These are phyloP conservation scores for Anthopleura sola DNA, from an alignment of 64 coral and sea anemone species.

Conservation along the genomic window DNA sequence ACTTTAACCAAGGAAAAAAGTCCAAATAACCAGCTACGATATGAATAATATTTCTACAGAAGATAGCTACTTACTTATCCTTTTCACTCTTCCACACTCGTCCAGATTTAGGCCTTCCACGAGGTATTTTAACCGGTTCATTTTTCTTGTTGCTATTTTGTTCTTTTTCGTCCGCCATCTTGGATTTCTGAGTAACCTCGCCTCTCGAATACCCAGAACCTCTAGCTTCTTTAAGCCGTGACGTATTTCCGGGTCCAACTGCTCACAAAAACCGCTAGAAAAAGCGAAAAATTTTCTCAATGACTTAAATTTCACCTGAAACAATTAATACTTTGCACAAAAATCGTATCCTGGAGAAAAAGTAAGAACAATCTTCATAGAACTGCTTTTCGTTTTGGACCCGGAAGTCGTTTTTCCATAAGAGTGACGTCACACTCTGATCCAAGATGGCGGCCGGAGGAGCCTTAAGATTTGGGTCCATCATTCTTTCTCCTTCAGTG, in stretches of 20 bases:
- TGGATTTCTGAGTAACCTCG: not conserved
- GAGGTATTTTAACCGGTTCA: slow-evolving; percentile 52
- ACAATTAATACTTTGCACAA: too few relatives aligned
- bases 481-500: slow-evolving; percentile 75
- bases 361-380: too few relatives aligned
- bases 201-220: slow-evolving; percentile 6
- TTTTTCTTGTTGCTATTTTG: not conserved
- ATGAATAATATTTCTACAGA: not conserved
- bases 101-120: slow-evolving; percentile 97
- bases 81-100: slow-evolving; percentile 95
- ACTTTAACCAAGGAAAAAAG: not conserved
- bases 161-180: slow-evolving; percentile 36
- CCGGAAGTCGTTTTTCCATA: too few relatives aligned
- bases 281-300: too few relatives aligned
- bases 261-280: too few relatives aligned
- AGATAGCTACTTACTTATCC: slow-evolving; percentile 63
- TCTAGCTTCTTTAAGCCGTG: too few relatives aligned
- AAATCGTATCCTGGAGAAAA: too few relatives aligned
- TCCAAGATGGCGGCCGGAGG: slow-evolving; percentile 74
- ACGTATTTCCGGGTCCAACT: too few relatives aligned
- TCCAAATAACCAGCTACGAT: not conserved
- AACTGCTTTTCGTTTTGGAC: too few relatives aligned
- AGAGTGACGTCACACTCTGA: too few relatives aligned
- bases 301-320: too few relatives aligned
- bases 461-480: slow-evolving; percentile 58